phyloP scores from a whole-genome alignment of 2,797 vertebrate genomes.

The Urosaurus nigricauda region DNA sequence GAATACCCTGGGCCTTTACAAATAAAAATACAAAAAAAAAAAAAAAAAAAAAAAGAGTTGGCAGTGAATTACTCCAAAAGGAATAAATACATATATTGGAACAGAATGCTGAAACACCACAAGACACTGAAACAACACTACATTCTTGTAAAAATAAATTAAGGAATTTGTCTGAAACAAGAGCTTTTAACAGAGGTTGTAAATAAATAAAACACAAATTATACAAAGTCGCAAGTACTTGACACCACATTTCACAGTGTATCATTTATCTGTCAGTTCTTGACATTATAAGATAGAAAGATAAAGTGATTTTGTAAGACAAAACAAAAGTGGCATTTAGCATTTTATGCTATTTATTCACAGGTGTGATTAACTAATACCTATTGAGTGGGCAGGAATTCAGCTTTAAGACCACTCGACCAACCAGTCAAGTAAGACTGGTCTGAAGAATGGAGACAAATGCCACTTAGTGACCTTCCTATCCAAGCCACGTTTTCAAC shows the following conservation, averaged over 20 bases:
- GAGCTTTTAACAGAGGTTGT: constrained; percentile 38
- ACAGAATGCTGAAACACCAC: constrained; percentile 44
- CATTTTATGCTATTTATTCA: not conserved
- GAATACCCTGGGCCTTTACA: constrained; percentile 36
- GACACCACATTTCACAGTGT: constrained; percentile 33
- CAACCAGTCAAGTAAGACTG: not conserved
- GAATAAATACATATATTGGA: constrained; percentile 24
- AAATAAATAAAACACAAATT: constrained; percentile 29
- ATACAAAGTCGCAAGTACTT: constrained; percentile 25
- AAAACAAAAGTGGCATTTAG: not conserved
- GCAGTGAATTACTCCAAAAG: constrained; percentile 51
- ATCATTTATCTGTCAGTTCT: constrained; percentile 41
- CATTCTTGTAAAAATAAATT: constrained; percentile 17
- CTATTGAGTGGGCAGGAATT: not conserved
- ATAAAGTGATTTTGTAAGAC: not conserved
- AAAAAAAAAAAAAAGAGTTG: no score
- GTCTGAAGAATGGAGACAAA: not conserved
- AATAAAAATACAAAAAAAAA: constrained; percentile 27
- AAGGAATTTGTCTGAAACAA: constrained; percentile 24
- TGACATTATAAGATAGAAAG: constrained; percentile 5
- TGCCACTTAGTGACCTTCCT: not conserved
- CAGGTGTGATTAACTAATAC: not conserved
- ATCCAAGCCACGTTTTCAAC: not conserved
- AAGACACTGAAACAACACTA: constrained; percentile 24
- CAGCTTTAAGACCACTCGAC: not conserved